Conservation (phyloP, 23 tunicate genomes). For the Trididemnum clinides region DNA sequence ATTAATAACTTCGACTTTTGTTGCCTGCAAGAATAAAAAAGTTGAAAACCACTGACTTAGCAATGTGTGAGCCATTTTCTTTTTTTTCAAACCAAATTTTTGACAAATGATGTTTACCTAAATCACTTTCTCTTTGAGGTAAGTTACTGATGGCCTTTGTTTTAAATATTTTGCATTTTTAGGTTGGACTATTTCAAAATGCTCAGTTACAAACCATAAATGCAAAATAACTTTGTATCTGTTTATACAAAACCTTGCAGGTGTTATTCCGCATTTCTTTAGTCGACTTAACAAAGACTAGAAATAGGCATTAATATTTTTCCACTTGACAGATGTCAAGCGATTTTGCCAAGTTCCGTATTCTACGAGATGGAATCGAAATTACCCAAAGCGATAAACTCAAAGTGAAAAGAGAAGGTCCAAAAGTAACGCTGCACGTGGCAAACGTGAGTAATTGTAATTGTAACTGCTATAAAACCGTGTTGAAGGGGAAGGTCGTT, state of each 20-base stretch:
- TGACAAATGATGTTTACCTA: too few species aligned
- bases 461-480: not conserved
- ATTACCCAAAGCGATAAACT: constrained; percentile 53
- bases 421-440: constrained; percentile 62
- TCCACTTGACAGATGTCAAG: constrained; percentile 71
- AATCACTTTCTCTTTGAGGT: too few species aligned
- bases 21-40: too few species aligned
- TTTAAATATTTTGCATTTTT: too few species aligned
- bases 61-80: too few species aligned
- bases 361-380: constrained; percentile 91
- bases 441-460: constrained; percentile 22
- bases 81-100: too few species aligned
- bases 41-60: too few species aligned
- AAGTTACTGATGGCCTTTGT: too few species aligned
- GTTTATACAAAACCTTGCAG: not conserved
- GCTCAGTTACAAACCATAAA: not conserved
- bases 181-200: too few species aligned
- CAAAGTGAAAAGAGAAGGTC: constrained; percentile 80
- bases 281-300: not conserved
- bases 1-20: too few species aligned
- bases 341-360: constrained; percentile 70
- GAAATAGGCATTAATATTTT: too few species aligned
- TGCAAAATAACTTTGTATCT: not conserved
- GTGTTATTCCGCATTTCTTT: not conserved
- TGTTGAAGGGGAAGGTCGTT: too few species aligned